phyloP scores from a whole-genome alignment of 2,797 vertebrate species.

The Anguilla marmorata region DNA sequence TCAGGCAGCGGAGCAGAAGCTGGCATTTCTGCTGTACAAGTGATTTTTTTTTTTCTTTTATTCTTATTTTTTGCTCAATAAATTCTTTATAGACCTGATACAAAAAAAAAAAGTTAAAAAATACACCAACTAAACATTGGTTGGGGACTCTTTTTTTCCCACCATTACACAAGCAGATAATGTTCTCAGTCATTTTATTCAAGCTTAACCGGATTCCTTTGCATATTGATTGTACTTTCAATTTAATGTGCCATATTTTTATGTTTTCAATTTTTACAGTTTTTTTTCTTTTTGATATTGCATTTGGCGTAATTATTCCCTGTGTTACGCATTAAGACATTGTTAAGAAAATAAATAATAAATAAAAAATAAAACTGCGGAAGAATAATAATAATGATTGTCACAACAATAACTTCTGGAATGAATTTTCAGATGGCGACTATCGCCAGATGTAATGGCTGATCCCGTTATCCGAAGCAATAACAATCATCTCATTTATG shows the following conservation, averaged over 20 bases:
- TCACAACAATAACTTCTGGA: neutral
- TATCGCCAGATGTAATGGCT: neutral
- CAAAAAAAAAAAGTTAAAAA: neutral
- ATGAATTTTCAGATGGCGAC: neutral
- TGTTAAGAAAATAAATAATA: too few species aligned
- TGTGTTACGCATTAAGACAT: neutral
- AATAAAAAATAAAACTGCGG: neutral
- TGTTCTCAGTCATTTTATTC: neutral
- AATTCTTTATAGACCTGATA: neutral
- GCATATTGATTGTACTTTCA: slow-evolving; percentile 5
- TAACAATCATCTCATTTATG: slow-evolving; percentile 1
- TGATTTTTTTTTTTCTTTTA: neutral
- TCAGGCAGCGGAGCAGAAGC: neutral
- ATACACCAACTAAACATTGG: neutral
- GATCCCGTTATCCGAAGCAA: neutral
- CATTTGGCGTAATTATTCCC: neutral
- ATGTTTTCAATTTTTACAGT: neutral
- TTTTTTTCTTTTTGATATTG: neutral
- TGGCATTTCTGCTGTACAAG: neutral
- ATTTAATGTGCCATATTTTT: neutral
- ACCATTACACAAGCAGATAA: neutral
- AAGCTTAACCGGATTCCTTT: neutral
- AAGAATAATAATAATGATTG: neutral
- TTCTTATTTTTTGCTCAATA: neutral
- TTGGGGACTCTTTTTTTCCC: neutral